Evolutionary conservation across 2,113 vertebrate species (phyloP), one percentile per base, ranked within the genome.

Genomic region (Bambusicola thoracicus): DNA sequence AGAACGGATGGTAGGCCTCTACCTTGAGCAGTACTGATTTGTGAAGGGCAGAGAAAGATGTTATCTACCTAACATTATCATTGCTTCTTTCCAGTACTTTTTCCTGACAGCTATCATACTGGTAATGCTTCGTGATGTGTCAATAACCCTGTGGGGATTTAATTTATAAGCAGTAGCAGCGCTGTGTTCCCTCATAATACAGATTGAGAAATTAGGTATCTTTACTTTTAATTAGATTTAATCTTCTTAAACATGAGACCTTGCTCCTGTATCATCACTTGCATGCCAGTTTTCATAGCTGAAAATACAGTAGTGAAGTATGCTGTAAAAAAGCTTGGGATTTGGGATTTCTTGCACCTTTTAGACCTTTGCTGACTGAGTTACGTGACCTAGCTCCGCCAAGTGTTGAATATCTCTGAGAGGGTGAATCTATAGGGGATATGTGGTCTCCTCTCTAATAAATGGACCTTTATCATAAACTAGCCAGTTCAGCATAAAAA

Each of bases 1-100:
- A 93, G 98, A 99, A 78, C 98, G 97, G 5, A 90, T 95, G 98
- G 99, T 99, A 87, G 95, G 96, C 46, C 27, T 51, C 49, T 75
- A 8, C 55, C 44, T 68, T 89, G 27, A 34, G 22, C 11, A 16
- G 11, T 36, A 29, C 46, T 76, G 25, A 24, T 49, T 19, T 78
- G 18, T 81, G 51, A 70, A 61, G 20, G 27, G 32, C 59, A 74
- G 58, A n/a, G 43, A 40, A 48, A 36, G 0, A 0, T n/a, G 21
- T 36, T 20, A 11, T 75, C 41, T 14, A 38, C 22, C 11, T 46
- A 34, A 46, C 40, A 0, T 34, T 65, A 24, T 8, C 49, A 41
- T 9, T 27, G 25, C 61, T 40, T 62, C 15, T 53, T 70, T 68
- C n/a, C 29, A 43, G 17, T 49, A 12, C 11, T 81, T 34, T 63